Percentiles rank a stretch among this genome's conserved stretches.
These are phyloP conservation scores for Rhabdomys dilectus DNA, from an alignment of 2,113 vertebrate species.

Conservation along the genomic window DNA sequence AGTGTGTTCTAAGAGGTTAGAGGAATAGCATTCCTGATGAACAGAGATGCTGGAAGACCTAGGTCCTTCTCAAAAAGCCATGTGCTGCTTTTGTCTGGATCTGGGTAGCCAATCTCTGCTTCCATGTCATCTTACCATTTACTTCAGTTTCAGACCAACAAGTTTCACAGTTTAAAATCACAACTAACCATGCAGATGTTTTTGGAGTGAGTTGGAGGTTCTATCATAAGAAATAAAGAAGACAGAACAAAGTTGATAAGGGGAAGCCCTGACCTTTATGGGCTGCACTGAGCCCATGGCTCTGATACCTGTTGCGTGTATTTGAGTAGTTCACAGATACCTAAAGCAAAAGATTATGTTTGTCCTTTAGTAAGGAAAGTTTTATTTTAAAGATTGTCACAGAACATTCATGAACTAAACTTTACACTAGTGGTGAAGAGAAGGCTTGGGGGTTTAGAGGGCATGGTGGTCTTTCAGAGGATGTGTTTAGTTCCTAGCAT, in stretches of 20 bases:
- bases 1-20: no score
- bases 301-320: background rate
- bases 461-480: background rate
- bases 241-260: background rate
- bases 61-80: fast-evolving
- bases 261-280: background rate
- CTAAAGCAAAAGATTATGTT: background rate
- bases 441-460: background rate
- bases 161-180: background rate
- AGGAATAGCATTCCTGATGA: fast-evolving
- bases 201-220: no score
- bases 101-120: fast-evolving
- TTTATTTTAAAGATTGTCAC: background rate
- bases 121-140: background rate
- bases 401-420: background rate
- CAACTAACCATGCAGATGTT: background rate
- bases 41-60: fast-evolving
- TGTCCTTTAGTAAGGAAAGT: background rate
- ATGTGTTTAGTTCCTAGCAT: background rate
- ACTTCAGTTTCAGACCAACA: background rate
- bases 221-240: fast-evolving
- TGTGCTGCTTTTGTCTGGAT: fast-evolving
- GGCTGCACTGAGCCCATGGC: fast-evolving
- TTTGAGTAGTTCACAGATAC: no score
- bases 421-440: background rate